phyloP scores from a whole-genome alignment of 2,113 vertebrate species.

The Dasyornis broadbenti region DNA sequence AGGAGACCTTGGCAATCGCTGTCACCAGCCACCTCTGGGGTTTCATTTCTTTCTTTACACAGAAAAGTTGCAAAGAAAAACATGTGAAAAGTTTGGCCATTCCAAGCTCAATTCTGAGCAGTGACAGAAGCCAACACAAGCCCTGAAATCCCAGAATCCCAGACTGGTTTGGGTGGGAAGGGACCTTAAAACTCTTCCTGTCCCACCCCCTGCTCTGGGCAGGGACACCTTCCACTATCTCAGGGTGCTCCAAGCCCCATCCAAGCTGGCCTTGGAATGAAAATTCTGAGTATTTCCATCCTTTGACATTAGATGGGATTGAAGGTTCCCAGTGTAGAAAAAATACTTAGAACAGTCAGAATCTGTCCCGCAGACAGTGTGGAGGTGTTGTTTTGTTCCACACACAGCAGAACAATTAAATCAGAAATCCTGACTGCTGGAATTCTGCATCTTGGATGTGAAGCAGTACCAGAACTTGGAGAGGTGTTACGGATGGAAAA shows the following conservation, averaged over 20 bases:
- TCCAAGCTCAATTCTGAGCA: not conserved
- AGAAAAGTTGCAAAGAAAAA: not conserved
- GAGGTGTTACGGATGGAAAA: not conserved
- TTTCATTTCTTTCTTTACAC: not conserved
- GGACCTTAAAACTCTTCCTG: fast-evolving
- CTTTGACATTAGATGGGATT: not conserved
- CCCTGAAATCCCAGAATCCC: not conserved
- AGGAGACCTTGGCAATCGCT: not conserved
- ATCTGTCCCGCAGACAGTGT: not conserved
- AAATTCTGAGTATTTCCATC: not conserved
- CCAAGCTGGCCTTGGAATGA: not conserved
- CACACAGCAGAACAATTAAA: not conserved
- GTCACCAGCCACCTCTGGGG: not conserved
- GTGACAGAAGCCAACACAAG: not conserved
- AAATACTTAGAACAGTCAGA: too few species aligned
- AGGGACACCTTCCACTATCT: not conserved
- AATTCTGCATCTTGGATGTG: not conserved
- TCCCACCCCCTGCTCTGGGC: not conserved
- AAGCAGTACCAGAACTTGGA: not conserved
- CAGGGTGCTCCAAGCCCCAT: not conserved
- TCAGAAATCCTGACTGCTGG: not conserved
- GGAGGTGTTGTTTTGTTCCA: not conserved
- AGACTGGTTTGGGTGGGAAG: not conserved
- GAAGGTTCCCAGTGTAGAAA: not conserved
- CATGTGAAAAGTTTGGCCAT: not conserved